Evolutionary conservation across 2,797 vertebrate species (phyloP), one percentile per base, ranked within the genome.

Genomic region (Liparis tanakae): DNA sequence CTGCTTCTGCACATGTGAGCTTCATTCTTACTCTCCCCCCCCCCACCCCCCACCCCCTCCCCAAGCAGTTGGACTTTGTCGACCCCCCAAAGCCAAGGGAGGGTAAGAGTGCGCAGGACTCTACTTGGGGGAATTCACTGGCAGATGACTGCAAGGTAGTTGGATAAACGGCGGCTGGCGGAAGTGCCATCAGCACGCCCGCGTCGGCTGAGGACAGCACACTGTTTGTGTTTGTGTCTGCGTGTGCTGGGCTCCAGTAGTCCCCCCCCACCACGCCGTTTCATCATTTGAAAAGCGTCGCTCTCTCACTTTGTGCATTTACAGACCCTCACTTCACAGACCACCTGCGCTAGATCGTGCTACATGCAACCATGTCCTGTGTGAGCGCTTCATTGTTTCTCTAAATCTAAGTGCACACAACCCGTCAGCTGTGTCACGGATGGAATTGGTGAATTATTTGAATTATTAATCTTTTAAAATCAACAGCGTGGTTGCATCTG

Each of bases 101-200:
- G 91, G 88, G 90, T 94, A 93, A 94, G 88, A 89, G 88, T 85
- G 82, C 87, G 53, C 94, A 91, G 91, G 94, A 95, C 90, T 86
- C 93, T 92, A 67, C 93, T 89, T 94, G 94, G 95, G 94, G 91
- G 82, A 93, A 90, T 87, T 93, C 94, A 76, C 92, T 95, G 93
- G 91, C 94, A 84, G 91, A 94, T 87, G 89, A 94, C 90, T 93
- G 93, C 94, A 95, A 95, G 95, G 95, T 95, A 95, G 94, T 88
- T 91, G 91, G 87, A 90, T 81, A 86, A 88, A 81, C 83, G 86
- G 55, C 17, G 44, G 69, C 65, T 51, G 69, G 61, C 15, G 25
- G 44, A n/a, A 7, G 18, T 33, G 18, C 57, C 61, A 15, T 79
- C 67, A 54, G 67, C 70, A 14, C 70, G 62, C 60, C 74, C 68